Evolutionary conservation across 2,888 invertebrate genomes (phyloP).

Genomic region (Brachylomia viminalis): DNA sequence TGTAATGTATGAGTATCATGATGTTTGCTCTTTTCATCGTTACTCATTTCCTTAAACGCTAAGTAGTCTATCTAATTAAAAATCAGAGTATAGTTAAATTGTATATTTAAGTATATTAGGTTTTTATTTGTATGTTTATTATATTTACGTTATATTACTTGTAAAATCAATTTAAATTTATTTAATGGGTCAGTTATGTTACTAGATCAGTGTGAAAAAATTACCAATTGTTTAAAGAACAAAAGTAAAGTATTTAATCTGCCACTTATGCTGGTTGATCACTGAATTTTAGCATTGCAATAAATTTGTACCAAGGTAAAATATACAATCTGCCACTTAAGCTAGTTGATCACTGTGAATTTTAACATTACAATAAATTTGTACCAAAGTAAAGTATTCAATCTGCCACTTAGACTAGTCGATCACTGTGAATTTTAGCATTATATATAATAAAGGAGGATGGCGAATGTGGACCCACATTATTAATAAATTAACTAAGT

Average conservation of each 20-base stretch:
- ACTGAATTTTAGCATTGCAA: no score
- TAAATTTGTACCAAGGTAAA: no score
- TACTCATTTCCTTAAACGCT: slow-evolving; percentile 13
- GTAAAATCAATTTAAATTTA: slow-evolving; percentile 1
- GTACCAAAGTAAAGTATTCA: no score
- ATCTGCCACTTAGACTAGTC: no score
- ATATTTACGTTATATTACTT: slow-evolving; percentile 1
- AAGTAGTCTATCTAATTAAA: slow-evolving; percentile 31
- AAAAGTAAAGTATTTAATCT: slow-evolving; percentile 3
- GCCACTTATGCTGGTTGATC: no score
- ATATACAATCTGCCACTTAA: no score
- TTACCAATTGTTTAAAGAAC: slow-evolving; percentile 3
- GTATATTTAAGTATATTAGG: slow-evolving; percentile 3
- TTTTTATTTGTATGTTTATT: slow-evolving; percentile 3
- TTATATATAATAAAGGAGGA: no score
- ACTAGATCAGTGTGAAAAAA: slow-evolving; percentile 3
- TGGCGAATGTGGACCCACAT: no score
- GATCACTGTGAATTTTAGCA: no score
- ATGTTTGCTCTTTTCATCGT: slow-evolving; percentile 13
- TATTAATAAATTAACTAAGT: no score
- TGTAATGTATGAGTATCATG: slow-evolving; percentile 47
- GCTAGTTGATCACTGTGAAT: no score
- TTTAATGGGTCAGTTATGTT: slow-evolving; percentile 3
- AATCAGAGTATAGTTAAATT: slow-evolving; percentile 3
- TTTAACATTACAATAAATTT: no score